Conservation (phyloP, 37 sponge, comb jelly and placozoan species). For the Hormiphora californensis region DNA sequence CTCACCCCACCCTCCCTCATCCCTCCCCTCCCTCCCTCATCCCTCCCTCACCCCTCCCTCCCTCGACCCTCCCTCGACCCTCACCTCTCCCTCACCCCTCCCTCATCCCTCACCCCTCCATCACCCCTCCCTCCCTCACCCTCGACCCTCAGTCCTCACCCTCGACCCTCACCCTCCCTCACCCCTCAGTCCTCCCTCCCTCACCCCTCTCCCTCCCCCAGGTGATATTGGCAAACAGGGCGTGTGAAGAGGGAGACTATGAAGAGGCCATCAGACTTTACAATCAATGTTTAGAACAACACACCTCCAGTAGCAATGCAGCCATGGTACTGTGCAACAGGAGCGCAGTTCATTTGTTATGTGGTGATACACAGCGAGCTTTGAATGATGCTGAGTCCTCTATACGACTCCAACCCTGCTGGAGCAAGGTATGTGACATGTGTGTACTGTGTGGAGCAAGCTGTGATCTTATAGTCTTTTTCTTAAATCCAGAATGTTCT, state of each 20-base stretch:
- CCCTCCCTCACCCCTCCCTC: too few species aligned
- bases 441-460: background rate
- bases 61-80: too few species aligned
- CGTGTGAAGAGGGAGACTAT: slow-evolving; percentile 70
- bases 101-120: too few species aligned
- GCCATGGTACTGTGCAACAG: slow-evolving; percentile 80
- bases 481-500: background rate
- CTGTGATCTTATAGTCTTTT: background rate
- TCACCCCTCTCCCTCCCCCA: too few species aligned
- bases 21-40: too few species aligned
- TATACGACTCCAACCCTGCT: slow-evolving; percentile 80
- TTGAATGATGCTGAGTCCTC: slow-evolving; percentile 82
- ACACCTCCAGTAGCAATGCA: too few species aligned
- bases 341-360: slow-evolving; percentile 77
- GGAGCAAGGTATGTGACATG: slow-evolving; percentile 28
- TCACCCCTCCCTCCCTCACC: too few species aligned
- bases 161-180: too few species aligned
- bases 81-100: too few species aligned
- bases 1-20: too few species aligned
- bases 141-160: too few species aligned
- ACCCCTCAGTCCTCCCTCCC: too few species aligned
- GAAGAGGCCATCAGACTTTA: slow-evolving; percentile 72
- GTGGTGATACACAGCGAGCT: slow-evolving; percentile 70
- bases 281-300: slow-evolving; percentile 80
- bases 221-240: slow-evolving; percentile 12